Conservation (phyloP, 2,797 vertebrate species). For the Tauraco hartlaubi region DNA sequence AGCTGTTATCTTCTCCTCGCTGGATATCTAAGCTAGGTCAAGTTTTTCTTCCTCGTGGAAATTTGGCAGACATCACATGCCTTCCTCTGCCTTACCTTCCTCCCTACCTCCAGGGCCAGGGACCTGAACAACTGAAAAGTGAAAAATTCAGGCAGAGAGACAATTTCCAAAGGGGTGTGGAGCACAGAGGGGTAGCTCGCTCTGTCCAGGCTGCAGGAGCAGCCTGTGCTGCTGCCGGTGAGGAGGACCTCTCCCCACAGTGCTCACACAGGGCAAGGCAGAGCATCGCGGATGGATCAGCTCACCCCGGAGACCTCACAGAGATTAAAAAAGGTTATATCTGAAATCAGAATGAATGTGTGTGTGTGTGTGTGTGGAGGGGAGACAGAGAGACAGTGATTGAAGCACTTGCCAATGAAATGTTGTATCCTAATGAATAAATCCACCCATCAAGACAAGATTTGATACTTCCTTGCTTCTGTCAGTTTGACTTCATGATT, state of each 20-base stretch:
- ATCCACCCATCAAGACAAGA: not conserved
- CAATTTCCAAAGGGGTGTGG: not conserved
- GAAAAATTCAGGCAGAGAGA: not conserved
- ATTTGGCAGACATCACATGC: fast-evolving
- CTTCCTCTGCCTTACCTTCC: not conserved
- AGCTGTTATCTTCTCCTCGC: not conserved
- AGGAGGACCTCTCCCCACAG: fast-evolving
- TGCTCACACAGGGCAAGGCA: not conserved
- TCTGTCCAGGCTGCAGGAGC: not conserved
- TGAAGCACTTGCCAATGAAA: not conserved
- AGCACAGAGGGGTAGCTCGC: not conserved
- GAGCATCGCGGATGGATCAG: fast-evolving
- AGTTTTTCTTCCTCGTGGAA: not conserved
- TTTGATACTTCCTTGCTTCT: not conserved
- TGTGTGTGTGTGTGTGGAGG: fast-evolving
- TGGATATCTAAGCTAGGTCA: not conserved
- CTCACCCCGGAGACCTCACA: not conserved
- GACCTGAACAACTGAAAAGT: not conserved
- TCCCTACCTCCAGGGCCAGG: fast-evolving
- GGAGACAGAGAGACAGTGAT: not conserved
- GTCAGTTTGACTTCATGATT: not conserved
- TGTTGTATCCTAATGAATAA: not conserved
- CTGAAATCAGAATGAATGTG: not conserved
- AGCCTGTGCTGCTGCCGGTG: fast-evolving
- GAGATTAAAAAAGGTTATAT: not conserved